Evolutionary conservation across 2,797 vertebrate species (phyloP), one percentile per base, ranked within the genome.

Genomic region (Miichthys miiuy): DNA sequence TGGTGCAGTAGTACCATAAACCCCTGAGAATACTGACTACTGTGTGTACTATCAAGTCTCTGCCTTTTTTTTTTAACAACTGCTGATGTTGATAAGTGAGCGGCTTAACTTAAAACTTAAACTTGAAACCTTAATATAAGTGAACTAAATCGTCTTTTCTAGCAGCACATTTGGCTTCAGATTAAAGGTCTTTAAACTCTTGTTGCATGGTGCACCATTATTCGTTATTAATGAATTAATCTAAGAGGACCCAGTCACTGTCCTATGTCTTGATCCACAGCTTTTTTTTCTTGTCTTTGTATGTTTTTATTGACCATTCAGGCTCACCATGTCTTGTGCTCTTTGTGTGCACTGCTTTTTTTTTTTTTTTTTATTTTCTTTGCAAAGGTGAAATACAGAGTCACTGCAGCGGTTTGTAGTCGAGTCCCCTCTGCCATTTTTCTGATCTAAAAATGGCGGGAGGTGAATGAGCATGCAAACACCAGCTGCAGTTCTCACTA

Each of bases 251-350:
- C 88, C 86, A 86, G 81, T 88, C 93, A 89, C 91, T 93, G 95
- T 95, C 94, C 92, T 94, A 88, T 95, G 93, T 96, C 91, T 93
- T 82, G 87, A 91, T 94, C 94, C 94, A 94, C 92, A 82, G 90
- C 92, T 95, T 89, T 94, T 89, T 94, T 89, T 93, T 93, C 93
- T 93, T 93, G 87, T 94, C 92, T 88, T 81, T 95, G 93, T 95
- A 91, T 94, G 91, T 92, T 77, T 79, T 86, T 85, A 86, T 44
- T 84, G 73, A 82, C 62, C 46, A 50, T 82, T 87, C 65, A 62
- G 72, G 68, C 71, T 88, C 90, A 86, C 88, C 47, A 0, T 92
- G 92, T 95, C 78, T 79, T 88, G 86, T 91, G 86, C 77, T 92
- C 80, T 91, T 70, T 87, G 82, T 95, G 84, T 90, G 83, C 87